Evolutionary conservation across 2,888 invertebrate genomes (phyloP), one percentile per base, ranked within the genome.

Genomic region (Diadromus collaris): DNA sequence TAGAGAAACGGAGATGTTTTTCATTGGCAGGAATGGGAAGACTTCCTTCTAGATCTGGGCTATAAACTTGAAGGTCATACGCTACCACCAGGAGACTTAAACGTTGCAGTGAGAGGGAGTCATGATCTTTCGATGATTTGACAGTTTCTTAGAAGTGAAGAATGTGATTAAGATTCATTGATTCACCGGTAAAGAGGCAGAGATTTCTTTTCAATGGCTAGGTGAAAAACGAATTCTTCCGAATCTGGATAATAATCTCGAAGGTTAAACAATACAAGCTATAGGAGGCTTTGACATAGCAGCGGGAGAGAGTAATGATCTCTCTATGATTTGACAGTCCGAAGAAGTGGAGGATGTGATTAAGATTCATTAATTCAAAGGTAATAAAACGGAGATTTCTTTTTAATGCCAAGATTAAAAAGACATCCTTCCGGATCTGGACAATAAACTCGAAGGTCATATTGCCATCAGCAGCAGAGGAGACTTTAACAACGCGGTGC

Each of bases 71-170:
- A 34, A 34, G 34, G 10, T 34, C 34, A 34, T 10, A 34, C n/a
- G n/a, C 3, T 10, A 41, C 4, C 27, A 29, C 3, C 27, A 54
- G 13, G 29, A 29, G 34, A 16, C 10, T 34, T n/a, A 61, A 19
- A n/a, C 19, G 21, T 41, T 48, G 46, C 48, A 19, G 29, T 24
- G 44, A 32, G 48, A 24, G 21, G 21, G 9, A 73, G 73, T 65
- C 78, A 69, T 73, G 64, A 68, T 63, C 32, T 70, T 19, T n/a
- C 64, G 46, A 69, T 74, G 38, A 77, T 73, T 74, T 61, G 73
- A 78, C 79, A 70, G 56, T 38, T n/a, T 3, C 38, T 3, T 13
- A 38, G 16, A 1, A 4, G 0, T 38, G 5, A 16, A 4, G 13
- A 16, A 38, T 38, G 13, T 6, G 16, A 13, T 16, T 1, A 1